A percentile compares a stretch with the other conserved stretches of the same genome.
phyloP scores from a whole-genome alignment of 2,797 vertebrate genomes.

The Silurus lanzhouensis region DNA sequence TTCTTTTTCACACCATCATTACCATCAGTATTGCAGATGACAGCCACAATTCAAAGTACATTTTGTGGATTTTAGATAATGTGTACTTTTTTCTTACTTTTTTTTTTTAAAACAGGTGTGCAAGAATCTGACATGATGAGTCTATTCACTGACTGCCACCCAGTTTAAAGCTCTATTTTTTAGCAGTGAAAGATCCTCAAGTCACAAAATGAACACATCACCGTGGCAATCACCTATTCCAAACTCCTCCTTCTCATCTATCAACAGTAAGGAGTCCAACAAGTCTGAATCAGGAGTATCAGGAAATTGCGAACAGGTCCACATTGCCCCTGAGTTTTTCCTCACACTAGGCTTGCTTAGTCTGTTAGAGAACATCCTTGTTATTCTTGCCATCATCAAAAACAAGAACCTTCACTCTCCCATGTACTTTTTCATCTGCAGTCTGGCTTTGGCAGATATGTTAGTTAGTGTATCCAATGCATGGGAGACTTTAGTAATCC shows the following conservation, averaged over 20 bases:
- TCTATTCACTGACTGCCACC: neutral
- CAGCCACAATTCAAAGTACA: neutral
- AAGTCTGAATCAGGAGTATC: constrained; percentile 65
- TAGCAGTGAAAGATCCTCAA: neutral
- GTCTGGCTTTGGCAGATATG: constrained; percentile 95
- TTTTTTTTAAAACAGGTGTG: constrained; percentile 16
- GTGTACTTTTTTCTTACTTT: neutral
- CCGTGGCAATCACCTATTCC: constrained; percentile 27
- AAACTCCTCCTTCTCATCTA: constrained; percentile 35
- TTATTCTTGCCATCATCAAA: constrained; percentile 89
- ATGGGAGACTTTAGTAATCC: constrained; percentile 93
- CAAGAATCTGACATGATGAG: constrained; percentile 13
- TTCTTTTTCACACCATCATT: neutral
- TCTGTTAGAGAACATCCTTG: constrained; percentile 91
- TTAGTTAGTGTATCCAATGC: constrained; percentile 94
- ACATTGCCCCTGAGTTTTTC: constrained; percentile 90
- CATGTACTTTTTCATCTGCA: constrained; percentile 96
- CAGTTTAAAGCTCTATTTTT: neutral
- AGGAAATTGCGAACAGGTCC: constrained; percentile 85
- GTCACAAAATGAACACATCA: constrained; percentile 66
- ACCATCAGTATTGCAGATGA: neutral
- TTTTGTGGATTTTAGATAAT: neutral
- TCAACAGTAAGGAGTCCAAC: constrained; percentile 53
- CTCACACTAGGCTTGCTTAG: constrained; percentile 91
- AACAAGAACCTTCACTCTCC: constrained; percentile 98